phyloP scores from a whole-genome alignment of 2,797 vertebrate species.

The Thunnus albacares region DNA sequence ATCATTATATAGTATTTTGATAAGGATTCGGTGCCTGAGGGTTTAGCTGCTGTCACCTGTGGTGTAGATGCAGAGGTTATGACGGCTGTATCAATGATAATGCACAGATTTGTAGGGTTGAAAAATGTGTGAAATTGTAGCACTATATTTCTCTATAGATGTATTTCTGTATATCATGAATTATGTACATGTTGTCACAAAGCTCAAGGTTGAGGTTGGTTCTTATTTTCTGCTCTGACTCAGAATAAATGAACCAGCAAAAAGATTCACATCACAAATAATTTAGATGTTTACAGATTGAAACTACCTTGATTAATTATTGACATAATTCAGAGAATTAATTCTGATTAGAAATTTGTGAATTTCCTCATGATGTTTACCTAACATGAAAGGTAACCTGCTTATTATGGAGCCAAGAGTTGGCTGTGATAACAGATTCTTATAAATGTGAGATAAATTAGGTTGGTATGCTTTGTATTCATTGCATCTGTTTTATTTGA shows the following conservation, averaged over 20 bases:
- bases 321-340: background rate
- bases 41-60: conserved; percentile 30
- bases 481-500: background rate
- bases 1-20: conserved; percentile 39
- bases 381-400: background rate
- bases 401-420: background rate
- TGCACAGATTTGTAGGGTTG: conserved; percentile 17
- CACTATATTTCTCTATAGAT: background rate
- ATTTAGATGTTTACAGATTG: background rate
- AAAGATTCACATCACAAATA: conserved; percentile 29
- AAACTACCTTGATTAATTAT: conserved; percentile 8
- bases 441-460: background rate
- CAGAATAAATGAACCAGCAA: conserved; percentile 38
- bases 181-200: background rate
- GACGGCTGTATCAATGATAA: conserved; percentile 1
- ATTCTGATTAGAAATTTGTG: background rate
- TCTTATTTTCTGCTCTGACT: conserved; percentile 25
- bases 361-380: background rate
- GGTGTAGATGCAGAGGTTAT: conserved; percentile 15
- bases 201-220: conserved; percentile 12
- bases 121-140: conserved; percentile 20
- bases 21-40: conserved; percentile 21
- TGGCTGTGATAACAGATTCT: background rate
- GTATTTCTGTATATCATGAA: background rate
- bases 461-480: background rate